Conservation (phyloP, 2,113 vertebrate species). For the Actenoides hombroni region DNA sequence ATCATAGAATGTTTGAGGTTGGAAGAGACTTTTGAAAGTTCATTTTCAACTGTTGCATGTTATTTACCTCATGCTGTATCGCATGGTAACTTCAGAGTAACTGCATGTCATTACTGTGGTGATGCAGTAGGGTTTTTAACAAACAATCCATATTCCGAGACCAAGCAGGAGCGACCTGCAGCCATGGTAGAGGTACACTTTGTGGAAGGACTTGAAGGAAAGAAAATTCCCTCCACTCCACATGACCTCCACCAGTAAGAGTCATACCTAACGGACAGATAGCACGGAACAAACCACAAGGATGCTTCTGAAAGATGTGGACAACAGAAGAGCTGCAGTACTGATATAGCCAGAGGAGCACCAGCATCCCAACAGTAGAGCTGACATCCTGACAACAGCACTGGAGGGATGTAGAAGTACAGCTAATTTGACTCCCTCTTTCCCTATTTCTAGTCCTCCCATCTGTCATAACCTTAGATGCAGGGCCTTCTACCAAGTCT, state of each 20-base stretch:
- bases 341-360: neutral
- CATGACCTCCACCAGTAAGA: neutral
- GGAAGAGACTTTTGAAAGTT: neutral
- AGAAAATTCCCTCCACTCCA: neutral
- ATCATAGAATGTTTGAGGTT: neutral
- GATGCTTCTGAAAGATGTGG: neutral
- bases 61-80: neutral
- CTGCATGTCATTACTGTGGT: neutral
- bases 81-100: neutral
- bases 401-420: neutral
- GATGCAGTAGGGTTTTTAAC: neutral
- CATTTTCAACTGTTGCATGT: neutral
- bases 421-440: neutral
- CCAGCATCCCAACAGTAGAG: neutral
- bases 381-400: neutral
- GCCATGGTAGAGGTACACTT: neutral
- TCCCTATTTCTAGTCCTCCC: neutral
- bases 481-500: neutral
- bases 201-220: neutral
- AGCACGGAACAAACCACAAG: neutral
- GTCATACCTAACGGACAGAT: accelerated
- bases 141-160: neutral
- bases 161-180: neutral
- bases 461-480: neutral
- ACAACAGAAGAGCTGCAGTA: neutral